These are phyloP conservation scores for Helarctos malayanus DNA, from an alignment of 2,797 vertebrate species.

Conservation along the genomic window DNA sequence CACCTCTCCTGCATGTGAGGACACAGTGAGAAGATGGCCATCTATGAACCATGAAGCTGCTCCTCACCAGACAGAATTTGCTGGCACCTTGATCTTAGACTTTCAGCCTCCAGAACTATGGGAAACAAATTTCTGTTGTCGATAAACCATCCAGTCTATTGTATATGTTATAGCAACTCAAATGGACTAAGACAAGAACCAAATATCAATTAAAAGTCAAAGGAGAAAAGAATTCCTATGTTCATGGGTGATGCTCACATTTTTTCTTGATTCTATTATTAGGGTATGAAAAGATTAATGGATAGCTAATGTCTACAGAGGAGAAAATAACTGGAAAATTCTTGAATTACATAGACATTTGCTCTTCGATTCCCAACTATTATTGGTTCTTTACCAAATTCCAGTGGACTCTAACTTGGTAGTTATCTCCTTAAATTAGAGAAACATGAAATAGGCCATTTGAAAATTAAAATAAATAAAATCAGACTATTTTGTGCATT, in stretches of 20 bases:
- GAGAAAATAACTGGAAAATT: background rate
- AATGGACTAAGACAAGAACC: background rate
- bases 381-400: constrained; percentile 3
- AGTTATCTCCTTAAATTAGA: background rate
- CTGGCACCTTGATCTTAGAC: background rate
- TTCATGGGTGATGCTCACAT: background rate
- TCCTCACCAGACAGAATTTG: background rate
- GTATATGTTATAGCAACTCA: background rate
- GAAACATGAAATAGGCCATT: background rate
- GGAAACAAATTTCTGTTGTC: background rate
- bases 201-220: background rate
- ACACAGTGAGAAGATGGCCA: background rate
- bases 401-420: background rate
- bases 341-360: background rate
- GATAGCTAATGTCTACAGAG: background rate
- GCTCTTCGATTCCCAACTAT: background rate
- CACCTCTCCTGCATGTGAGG: fast-evolving
- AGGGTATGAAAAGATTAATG: background rate
- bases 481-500: background rate
- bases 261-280: background rate
- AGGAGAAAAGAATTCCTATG: background rate
- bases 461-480: constrained; percentile 54
- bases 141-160: background rate
- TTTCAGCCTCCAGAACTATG: background rate
- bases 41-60: background rate